These are phyloP conservation scores for Apodemus agrarius DNA, from an alignment of 2,797 vertebrate genomes.

Conservation along the genomic window DNA sequence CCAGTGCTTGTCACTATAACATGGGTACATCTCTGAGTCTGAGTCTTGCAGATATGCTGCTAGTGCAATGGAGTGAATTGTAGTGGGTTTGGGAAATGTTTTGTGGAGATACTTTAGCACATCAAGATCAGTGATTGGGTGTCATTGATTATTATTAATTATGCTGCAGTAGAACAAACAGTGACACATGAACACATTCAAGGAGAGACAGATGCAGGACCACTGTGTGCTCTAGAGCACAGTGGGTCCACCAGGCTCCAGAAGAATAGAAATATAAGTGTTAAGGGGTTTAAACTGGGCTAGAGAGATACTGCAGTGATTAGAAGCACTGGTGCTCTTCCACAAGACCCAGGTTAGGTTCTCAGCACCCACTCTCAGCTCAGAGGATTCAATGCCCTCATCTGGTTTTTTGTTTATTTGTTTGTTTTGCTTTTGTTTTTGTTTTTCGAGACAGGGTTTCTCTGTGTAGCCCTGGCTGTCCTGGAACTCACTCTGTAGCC, in stretches of 20 bases:
- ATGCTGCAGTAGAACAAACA: constrained; percentile 18
- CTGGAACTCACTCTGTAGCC: too few relatives aligned
- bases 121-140: not conserved
- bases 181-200: not conserved
- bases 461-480: too few relatives aligned
- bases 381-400: not conserved
- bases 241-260: not conserved
- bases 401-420: too few relatives aligned
- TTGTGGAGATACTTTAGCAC: not conserved
- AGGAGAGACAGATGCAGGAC: constrained; percentile 9
- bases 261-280: not conserved
- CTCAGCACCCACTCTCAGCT: too few relatives aligned
- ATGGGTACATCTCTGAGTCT: not conserved
- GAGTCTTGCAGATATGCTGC: not conserved
- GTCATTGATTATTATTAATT: not conserved
- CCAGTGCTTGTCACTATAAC: not conserved
- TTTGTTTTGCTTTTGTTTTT: too few relatives aligned
- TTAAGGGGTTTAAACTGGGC: not conserved
- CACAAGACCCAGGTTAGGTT: not conserved
- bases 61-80: constrained; percentile 1
- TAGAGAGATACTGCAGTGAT: not conserved
- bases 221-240: constrained; percentile 12
- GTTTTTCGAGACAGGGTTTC: too few relatives aligned
- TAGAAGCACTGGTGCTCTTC: not conserved
- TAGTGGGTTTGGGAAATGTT: not conserved